Evolutionary conservation across 2,797 vertebrate genomes (phyloP), one percentile per base, ranked within the genome.

Genomic region (Cetoscarus ocellatus): DNA sequence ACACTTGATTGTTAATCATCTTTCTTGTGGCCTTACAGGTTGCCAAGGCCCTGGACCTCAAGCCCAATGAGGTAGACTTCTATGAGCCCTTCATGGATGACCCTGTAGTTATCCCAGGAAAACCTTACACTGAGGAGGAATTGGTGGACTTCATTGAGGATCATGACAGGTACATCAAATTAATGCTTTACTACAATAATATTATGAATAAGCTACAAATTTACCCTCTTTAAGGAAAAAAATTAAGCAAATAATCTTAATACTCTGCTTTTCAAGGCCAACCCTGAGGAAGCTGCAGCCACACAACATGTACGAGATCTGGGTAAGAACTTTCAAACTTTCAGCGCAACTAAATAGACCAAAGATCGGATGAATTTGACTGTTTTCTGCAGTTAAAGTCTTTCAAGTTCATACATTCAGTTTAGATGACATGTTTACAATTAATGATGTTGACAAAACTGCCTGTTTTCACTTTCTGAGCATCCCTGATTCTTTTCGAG

Each of bases 301-400:
- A 12, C 89, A 96, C 79, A 97, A 96, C 87, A 95, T 97, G 95
- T 97, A 96, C 6, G 95, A 97, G 86, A 96, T 96, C 77, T 95
- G 94, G 94, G 94, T 95, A 88, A 91, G 93, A 72, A 61, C 44
- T n/a, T 45, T 12, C 54, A 27, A 12, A 18, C 17, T 42, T 17
- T 12, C 5, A 13, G 7, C 7, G 9, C 4, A 10, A 49, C 11
- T 35, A 40, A 63, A 47, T 17, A 1, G 4, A 34, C 34, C 14
- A 27, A 27, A 53, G 1, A 8, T 53, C 34, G 15, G 7, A 45
- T 60, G n/a, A 27, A 18, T 59, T 18, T 18, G 35, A 17, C 36
- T 43, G n/a, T 40, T 9, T 19, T 68, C n/a, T 13, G 12, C 60
- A 14, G 1, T 36, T 12, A 14, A 43, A 27, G 27, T 27, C 27